A percentile compares a stretch with the other conserved stretches of the same genome.
Conservation (phyloP, 2,888 invertebrate genomes). For the Scotopteryx bipunctaria region DNA sequence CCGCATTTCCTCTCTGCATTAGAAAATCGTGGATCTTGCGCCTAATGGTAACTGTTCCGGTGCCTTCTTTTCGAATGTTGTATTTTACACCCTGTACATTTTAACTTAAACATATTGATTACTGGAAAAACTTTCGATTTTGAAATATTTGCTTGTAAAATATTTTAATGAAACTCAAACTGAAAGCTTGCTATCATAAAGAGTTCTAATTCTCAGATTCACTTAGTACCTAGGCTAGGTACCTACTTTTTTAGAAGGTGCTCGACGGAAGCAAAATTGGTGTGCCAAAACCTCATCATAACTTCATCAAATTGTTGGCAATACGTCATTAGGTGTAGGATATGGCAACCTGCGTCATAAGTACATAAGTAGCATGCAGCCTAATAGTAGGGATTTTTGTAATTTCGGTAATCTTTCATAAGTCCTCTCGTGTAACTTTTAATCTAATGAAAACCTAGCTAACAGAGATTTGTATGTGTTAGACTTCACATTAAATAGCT, state of each 20-base stretch:
- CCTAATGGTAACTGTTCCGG: neutral
- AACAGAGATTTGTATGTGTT: constrained; percentile 57
- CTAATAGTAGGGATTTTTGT: constrained; percentile 33
- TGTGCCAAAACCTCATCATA: constrained; percentile 67
- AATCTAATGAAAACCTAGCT: constrained; percentile 50
- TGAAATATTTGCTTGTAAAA: neutral
- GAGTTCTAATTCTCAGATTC: neutral
- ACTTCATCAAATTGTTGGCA: constrained; percentile 47
- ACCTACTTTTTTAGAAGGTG: constrained; percentile 10
- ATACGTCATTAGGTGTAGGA: constrained; percentile 44
- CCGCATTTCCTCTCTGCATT: too few species aligned
- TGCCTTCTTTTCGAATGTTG: neutral
- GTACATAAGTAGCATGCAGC: constrained; percentile 37
- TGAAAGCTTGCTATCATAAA: neutral
- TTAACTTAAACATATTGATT: neutral
- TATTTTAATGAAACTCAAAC: neutral
- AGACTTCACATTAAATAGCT: constrained; percentile 60
- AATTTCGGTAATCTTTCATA: constrained; percentile 41
- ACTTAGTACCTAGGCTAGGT: constrained; percentile 7
- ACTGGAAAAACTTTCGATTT: neutral
- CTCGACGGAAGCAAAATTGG: constrained; percentile 29
- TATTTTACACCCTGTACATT: neutral
- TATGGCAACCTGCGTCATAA: constrained; percentile 38
- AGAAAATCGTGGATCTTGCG: neutral
- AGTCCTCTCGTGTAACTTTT: constrained; percentile 28